Conservation (phyloP, 2,888 invertebrate species). For the Coelopa pilipes region DNA sequence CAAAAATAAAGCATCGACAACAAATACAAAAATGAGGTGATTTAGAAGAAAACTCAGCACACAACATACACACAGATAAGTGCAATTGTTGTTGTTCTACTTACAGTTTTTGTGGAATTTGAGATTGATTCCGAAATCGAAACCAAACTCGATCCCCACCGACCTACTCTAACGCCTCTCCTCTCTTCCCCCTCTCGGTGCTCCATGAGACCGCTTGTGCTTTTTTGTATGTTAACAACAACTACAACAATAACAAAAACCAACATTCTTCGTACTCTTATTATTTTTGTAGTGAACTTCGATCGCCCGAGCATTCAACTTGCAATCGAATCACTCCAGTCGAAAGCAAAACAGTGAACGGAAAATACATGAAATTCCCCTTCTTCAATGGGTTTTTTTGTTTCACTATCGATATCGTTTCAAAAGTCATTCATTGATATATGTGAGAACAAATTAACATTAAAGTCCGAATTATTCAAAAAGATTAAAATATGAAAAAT, state of each 20-base stretch:
- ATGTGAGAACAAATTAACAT: background rate
- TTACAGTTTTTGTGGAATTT: background rate
- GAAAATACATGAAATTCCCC: background rate
- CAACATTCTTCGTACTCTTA: background rate
- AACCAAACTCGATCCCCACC: background rate
- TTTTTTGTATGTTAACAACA: background rate
- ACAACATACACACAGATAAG: background rate
- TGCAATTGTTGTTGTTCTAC: background rate
- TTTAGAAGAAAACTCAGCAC: background rate
- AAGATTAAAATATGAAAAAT: background rate
- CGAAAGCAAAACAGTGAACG: background rate
- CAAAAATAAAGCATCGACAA: background rate
- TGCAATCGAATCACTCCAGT: constrained; percentile 3
- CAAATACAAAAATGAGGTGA: background rate
- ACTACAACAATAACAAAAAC: too few relatives aligned
- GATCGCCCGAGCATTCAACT: constrained; percentile 3
- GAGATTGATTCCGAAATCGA: background rate
- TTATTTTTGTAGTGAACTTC: background rate
- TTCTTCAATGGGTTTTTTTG: background rate
- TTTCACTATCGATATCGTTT: background rate
- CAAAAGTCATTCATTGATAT: background rate
- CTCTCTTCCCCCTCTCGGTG: background rate
- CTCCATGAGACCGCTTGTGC: background rate
- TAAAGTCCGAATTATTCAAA: background rate
- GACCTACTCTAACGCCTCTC: background rate